These are phyloP conservation scores for Hydropsyche tenuis DNA, from an alignment of 1,140 invertebrate genomes.

Conservation along the genomic window DNA sequence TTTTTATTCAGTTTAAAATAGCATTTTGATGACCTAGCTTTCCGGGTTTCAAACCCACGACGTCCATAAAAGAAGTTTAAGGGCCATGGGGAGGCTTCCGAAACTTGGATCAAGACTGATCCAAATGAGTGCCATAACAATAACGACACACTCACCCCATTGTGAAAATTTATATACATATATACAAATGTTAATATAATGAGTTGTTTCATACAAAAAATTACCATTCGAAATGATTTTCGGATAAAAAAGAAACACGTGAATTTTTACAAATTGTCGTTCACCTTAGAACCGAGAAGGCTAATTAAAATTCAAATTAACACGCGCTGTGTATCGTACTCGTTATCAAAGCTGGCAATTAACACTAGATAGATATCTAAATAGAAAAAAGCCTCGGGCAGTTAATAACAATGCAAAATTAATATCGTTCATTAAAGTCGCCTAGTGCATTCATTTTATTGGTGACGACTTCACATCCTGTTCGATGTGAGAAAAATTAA, in stretches of 20 bases:
- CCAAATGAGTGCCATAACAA: constrained; percentile 10
- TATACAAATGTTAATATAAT: too few species aligned
- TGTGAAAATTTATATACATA: too few species aligned
- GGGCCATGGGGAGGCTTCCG: not conserved
- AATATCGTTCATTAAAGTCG: not conserved
- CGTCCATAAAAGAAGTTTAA: constrained; percentile 46
- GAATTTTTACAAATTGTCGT: too few species aligned
- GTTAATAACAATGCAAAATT: not conserved
- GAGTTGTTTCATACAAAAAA: too few species aligned
- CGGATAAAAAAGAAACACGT: too few species aligned
- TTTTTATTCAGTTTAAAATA: constrained; percentile 49
- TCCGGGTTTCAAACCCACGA: constrained; percentile 28
- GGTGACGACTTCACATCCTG: not conserved
- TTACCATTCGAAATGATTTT: too few species aligned
- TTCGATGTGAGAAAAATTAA: not conserved
- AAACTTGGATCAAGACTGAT: constrained; percentile 22
- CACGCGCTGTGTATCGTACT: too few species aligned
- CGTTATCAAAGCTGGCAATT: too few species aligned
- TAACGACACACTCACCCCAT: not conserved
- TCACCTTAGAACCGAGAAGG: too few species aligned
- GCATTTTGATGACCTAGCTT: constrained; percentile 48
- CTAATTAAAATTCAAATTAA: too few species aligned
- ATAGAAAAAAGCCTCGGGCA: not conserved
- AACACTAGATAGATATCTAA: too few species aligned
- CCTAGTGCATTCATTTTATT: not conserved